phyloP scores from a whole-genome alignment of 2,888 invertebrate species.

The Latheticus oryzae region DNA sequence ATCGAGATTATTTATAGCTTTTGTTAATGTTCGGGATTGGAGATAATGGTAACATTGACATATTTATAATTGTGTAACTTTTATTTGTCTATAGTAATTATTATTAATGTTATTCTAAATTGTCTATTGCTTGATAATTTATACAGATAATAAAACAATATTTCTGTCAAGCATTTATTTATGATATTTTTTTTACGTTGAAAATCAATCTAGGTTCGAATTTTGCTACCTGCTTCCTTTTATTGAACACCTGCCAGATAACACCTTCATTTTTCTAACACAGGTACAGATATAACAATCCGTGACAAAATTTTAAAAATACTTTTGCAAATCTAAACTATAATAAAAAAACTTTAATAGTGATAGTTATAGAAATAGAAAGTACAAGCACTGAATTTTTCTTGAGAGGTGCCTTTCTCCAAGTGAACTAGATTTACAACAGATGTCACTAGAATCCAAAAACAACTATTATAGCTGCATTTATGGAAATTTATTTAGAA shows the following conservation, averaged over 20 bases:
- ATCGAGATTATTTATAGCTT: constrained; percentile 1
- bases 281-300: no score
- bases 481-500: no score
- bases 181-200: no score
- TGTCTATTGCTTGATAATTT: no score
- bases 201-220: no score
- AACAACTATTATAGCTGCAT: no score
- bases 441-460: constrained; percentile 11
- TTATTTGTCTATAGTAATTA: background rate
- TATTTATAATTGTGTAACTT: constrained; percentile 4
- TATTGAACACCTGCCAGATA: constrained; percentile 11
- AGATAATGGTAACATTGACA: constrained; percentile 8
- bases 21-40: background rate
- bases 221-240: constrained; percentile 22
- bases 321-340: no score
- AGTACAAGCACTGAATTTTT: no score
- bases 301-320: no score
- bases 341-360: no score
- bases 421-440: constrained; percentile 7
- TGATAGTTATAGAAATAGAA: no score
- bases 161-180: constrained; percentile 6
- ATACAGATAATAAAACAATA: no score
- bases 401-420: constrained; percentile 4
- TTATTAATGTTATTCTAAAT: background rate
- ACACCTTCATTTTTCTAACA: constrained; percentile 1